Conservation (phyloP, 1,140 invertebrate genomes). For the Sarcophaga bullata region DNA sequence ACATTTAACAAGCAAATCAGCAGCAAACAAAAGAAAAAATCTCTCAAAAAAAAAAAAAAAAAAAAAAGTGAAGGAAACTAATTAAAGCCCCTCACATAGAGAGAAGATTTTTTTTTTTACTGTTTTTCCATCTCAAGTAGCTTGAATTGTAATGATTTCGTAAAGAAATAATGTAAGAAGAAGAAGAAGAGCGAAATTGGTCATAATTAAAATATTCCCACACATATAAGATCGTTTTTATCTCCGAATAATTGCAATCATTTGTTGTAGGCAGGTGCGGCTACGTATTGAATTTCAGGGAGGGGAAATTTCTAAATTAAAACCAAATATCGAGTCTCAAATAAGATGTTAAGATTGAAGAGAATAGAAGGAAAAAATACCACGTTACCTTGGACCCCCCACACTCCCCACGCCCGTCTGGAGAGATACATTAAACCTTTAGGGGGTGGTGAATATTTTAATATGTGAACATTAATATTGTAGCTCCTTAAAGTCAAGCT, state of each 20-base stretch:
- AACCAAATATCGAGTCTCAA: too few species aligned
- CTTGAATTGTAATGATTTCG: conserved; percentile 4
- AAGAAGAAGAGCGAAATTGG: too few species aligned
- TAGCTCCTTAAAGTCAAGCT: too few species aligned
- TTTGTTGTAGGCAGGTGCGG: background rate
- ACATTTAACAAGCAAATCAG: conserved; percentile 23
- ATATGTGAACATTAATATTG: too few species aligned
- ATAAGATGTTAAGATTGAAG: too few species aligned
- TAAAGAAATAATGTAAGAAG: background rate
- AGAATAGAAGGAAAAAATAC: too few species aligned
- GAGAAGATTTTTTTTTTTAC: background rate
- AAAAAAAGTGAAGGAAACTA: background rate
- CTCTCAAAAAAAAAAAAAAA: too few species aligned
- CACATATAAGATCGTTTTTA: conserved; percentile 21
- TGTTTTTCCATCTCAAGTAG: background rate
- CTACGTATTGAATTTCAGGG: too few species aligned
- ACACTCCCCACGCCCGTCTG: too few species aligned
- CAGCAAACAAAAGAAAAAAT: background rate
- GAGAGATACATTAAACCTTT: conserved; percentile 14
- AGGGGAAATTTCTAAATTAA: too few species aligned
- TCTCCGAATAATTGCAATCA: background rate
- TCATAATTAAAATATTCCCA: conserved; percentile 34
- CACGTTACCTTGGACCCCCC: too few species aligned
- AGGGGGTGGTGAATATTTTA: background rate
- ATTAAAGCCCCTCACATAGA: background rate